Evolutionary conservation across 92 coral and sea anemone genomes (phyloP).

Genomic region (Heteractis magnifica): DNA sequence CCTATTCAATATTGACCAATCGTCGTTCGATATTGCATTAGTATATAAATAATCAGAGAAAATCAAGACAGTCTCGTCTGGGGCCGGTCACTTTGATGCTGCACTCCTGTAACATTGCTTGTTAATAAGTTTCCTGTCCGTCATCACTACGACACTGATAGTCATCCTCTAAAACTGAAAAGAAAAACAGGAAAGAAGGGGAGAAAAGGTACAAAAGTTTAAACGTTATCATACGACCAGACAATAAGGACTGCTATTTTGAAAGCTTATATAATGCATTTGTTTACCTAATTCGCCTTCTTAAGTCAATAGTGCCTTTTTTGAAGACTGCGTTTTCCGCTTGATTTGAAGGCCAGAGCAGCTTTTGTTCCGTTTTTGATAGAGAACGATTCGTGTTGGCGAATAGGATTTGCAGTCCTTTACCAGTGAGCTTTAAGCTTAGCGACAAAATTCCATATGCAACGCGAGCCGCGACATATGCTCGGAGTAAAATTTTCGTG

Average conservation of each 20-base stretch:
- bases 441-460: too few species aligned
- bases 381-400: too few species aligned
- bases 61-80: neutral
- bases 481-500: too few species aligned
- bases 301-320: neutral
- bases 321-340: neutral
- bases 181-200: neutral
- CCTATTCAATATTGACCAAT: too few species aligned
- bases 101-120: neutral
- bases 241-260: neutral
- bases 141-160: neutral
- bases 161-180: neutral
- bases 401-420: too few species aligned
- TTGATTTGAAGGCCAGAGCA: too few species aligned
- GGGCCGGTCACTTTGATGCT: neutral
- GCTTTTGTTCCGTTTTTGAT: too few species aligned
- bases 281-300: neutral
- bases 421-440: too few species aligned
- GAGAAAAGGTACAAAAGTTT: neutral
- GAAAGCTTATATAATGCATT: neutral
- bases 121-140: neutral
- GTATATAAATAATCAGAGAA: conserved; percentile 1
- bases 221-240: neutral
- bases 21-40: neutral
- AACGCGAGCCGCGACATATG: too few species aligned